Base-by-base conservation (phyloP, 2,888 invertebrate species). In the Spatulosminthurus flaviceps region DNA sequence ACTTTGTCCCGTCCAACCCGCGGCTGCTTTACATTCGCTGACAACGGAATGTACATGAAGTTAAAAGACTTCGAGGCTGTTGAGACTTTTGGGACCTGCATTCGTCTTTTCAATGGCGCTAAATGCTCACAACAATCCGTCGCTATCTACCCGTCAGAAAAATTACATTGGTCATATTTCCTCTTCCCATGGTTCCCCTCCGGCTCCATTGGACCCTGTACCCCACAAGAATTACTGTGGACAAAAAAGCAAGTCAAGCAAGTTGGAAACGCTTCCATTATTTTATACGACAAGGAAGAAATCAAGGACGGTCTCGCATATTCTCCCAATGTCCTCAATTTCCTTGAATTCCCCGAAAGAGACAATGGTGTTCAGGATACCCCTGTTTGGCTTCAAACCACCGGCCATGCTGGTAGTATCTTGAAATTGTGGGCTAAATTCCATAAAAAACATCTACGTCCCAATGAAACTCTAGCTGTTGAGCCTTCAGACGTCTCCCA, bases 171-270 rank as follows among this genome's bases (percentile, higher is more conserved):
- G 64, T 64, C 64, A 11, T 64, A 64, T n/a, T 64, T 64, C 64
- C 11, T 64, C 64, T 64, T 64, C 64, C 64, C 64, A 24, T 64
- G 64, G 64, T 64, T 64, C 64, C 64, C 64, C 2, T 64, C 64
- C 64, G 64, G 64, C 24, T 64, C 64, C 64, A 64, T 64, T 24
- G 64, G 64, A 64, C 64, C 64, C 64, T 64, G 64, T 16, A 64
- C 64, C 11, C 64, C 64, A 1, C 64, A 64, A 16, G 64, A 64
- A 16, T 22, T 64, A 2, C 64, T 64, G 4, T 64, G 64, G 64
- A 64, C 64, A 2, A 64, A 26, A 24, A 11, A 24, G 16, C 22
- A 26, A 9, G 4, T 9, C 13, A 64, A 64, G 64, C 22, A 19
- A 16, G n/a, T 64, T 13, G 64, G 64, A 24, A 64, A 64, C n/a